Evolutionary conservation across 2,113 vertebrate species (phyloP).

Genomic region (Irena cyanogastra): DNA sequence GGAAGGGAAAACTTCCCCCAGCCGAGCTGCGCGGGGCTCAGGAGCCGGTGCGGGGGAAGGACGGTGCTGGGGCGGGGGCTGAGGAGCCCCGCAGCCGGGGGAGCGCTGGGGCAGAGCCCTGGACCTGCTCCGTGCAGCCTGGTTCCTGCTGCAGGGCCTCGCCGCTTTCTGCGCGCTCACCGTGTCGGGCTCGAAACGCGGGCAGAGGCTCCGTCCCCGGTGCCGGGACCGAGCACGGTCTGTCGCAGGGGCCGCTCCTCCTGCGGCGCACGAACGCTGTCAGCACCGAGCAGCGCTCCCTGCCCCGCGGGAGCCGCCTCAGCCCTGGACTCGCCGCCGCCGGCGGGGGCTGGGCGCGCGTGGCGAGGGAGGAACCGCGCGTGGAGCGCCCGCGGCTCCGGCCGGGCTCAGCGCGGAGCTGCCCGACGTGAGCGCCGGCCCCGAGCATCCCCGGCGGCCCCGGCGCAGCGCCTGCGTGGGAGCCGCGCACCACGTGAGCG

Average conservation of each 20-base stretch:
- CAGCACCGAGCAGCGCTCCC: neutral
- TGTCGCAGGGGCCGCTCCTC: neutral
- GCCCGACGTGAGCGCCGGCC: neutral
- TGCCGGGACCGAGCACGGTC: accelerated
- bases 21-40: neutral
- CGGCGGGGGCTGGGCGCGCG: neutral
- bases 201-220: neutral
- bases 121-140: accelerated
- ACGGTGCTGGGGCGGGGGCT: neutral
- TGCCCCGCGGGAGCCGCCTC: accelerated
- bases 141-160: neutral
- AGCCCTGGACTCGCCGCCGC: accelerated
- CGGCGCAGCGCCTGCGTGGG: neutral
- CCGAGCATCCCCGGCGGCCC: neutral
- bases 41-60: accelerated
- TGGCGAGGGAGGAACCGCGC: accelerated
- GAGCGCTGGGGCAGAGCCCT: neutral
- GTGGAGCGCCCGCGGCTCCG: neutral
- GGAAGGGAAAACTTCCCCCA: neutral
- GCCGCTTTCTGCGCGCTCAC: accelerated
- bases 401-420: neutral
- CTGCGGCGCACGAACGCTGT: neutral
- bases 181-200: accelerated
- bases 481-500: slow-evolving; percentile 15
- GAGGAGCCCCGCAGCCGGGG: neutral